Percentiles rank a stretch among this genome's conserved stretches.
These are phyloP conservation scores for Heteropelma amictum DNA, from an alignment of 2,888 invertebrate genomes.

Conservation along the genomic window DNA sequence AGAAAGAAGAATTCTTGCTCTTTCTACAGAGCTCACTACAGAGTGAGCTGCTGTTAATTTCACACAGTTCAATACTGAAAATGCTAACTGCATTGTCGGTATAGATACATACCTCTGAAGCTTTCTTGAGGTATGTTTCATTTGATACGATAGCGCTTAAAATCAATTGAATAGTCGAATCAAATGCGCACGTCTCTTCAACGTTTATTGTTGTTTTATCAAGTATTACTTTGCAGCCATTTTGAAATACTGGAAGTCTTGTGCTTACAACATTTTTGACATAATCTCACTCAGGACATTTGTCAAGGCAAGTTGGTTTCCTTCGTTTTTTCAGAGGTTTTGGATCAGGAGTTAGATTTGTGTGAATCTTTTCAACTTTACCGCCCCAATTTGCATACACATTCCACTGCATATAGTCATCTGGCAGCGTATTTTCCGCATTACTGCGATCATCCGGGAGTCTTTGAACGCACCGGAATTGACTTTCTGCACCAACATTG, in stretches of 20 bases:
- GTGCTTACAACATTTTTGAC: neutral
- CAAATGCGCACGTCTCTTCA: neutral
- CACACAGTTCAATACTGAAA: neutral
- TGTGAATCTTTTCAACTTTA: neutral
- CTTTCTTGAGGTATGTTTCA: neutral
- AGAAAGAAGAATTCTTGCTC: neutral
- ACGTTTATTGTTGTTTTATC: neutral
- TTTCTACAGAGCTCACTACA: neutral
- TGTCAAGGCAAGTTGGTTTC: neutral
- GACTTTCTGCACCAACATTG: too few species aligned
- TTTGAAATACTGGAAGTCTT: neutral
- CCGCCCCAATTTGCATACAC: too few species aligned
- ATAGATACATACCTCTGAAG: neutral
- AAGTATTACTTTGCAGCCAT: conserved; percentile 5
- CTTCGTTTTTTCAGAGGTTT: neutral
- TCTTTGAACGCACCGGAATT: too few species aligned
- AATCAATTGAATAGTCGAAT: neutral
- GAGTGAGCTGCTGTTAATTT: neutral
- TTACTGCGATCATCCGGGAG: too few species aligned
- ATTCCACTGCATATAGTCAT: too few species aligned
- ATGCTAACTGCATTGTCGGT: neutral
- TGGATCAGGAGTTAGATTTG: neutral
- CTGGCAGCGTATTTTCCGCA: too few species aligned
- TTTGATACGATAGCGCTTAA: neutral
- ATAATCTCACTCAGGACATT: neutral